Evolutionary conservation across 2,113 vertebrate species (phyloP), one percentile per base, ranked within the genome.

Genomic region (Perca schrenkii): DNA sequence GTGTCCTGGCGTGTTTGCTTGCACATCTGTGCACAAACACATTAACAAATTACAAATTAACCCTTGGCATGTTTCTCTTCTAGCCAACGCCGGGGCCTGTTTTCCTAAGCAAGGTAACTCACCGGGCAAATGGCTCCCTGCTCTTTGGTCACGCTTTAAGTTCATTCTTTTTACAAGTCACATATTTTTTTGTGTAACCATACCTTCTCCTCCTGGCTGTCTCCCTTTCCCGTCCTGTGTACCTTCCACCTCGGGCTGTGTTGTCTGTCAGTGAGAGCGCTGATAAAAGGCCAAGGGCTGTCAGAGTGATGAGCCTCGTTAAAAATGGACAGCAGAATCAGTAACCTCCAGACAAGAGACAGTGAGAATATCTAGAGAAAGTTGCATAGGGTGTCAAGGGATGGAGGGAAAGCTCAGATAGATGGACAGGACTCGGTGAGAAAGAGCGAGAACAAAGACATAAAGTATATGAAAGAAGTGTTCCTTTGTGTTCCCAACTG

Each of bases 31-130:
- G 88, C 85, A 89, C 89, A 92, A 93, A 92, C 91, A 89, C 91
- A 89, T 28, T 28, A 28, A 28, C 28, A 28, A 28, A 28, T 28
- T 28, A 28, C 77, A 91, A 92, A 95, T 94, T 95, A 95, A 95
- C 87, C 83, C 86, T 93, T 88, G 88, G 74, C 87, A 92, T 95
- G 91, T 96, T 95, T 95, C 85, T 93, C 91, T 95, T 95, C 83
- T 89, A 95, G 95, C 94, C 87, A 92, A 94, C 92, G 84, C 88
- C 80, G 86, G 93, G 94, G 93, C 93, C 93, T 96, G 94, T 93
- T 96, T 86, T 88, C 94, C 93, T 72, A 95, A 95, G 79, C 95
- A 95, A 95, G 94, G 95, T 95, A 95, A 95, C 94, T 88, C 71
- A 80, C 82, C 34, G 65, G 73, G 86, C 62, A 46, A 92, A 90